These are phyloP conservation scores for Bacillus rossius DNA, from an alignment of 1,140 invertebrate species.

Conservation along the genomic window DNA sequence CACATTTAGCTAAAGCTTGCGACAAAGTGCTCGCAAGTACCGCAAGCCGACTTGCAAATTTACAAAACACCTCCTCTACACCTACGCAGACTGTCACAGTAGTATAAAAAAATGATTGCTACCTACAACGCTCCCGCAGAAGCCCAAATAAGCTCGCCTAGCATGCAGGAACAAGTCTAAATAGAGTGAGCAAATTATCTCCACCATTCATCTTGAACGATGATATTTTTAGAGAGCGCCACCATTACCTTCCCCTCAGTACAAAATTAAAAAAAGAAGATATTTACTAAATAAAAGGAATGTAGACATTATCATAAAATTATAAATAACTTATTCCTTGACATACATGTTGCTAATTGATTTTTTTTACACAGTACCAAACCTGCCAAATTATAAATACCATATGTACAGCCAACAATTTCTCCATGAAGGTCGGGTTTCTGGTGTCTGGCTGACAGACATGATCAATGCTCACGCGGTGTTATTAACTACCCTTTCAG, in stretches of 20 bases:
- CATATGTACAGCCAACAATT: not conserved
- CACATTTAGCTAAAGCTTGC: slow-evolving; percentile 15
- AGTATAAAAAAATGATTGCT: not conserved
- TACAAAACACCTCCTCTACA: slow-evolving; percentile 2
- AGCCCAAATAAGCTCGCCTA: slow-evolving; percentile 4
- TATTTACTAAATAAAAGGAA: not conserved
- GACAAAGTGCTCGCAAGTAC: slow-evolving; percentile 4
- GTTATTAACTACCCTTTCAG: not conserved
- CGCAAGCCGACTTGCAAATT: not conserved
- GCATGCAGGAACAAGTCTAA: not conserved
- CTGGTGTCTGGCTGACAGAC: not conserved
- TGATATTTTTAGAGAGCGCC: not conserved
- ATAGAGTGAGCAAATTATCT: not conserved
- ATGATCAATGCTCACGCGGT: not conserved
- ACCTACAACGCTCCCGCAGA: slow-evolving; percentile 3
- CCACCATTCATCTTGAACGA: not conserved
- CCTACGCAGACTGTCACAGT: slow-evolving; percentile 6
- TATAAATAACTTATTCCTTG: no score
- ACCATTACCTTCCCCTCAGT: not conserved
- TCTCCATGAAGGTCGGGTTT: no score
- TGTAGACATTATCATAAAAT: no score
- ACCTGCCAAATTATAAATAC: not conserved
- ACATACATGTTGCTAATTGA: no score
- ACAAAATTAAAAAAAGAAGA: not conserved
- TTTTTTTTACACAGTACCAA: no score